Base-by-base conservation (phyloP, 2,113 vertebrate species). In the Cryptotis parvus region DNA sequence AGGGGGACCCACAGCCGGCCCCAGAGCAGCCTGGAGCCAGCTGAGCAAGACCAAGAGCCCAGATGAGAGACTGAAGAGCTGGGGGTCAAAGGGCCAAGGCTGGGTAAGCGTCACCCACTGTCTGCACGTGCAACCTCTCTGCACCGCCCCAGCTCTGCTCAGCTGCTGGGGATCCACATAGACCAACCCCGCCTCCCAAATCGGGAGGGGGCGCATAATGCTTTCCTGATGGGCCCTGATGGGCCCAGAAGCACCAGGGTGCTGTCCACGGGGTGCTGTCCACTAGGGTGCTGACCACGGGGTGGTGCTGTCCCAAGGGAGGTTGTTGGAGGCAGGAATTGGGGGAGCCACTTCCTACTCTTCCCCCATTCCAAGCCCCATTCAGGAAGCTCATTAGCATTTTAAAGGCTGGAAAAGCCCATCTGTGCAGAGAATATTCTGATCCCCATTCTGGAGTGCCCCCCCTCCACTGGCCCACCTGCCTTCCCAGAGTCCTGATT, bases 341-440 rank as follows among this genome's bases (percentile, higher is more conserved):
- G 73, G 37, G 45, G 29, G 61, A n/a, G 61, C 29, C 9, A 6
- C 52, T 39, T 65, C 82, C 91, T 39, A 0, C 70, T 61, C 91
- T 33, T 52, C 58, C 55, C n/a, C 18, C n/a, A 26, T 37, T 52
- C 66, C 27, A 15, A 12, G 3, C 65, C 76, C 91, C 87, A 95
- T 95, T 95, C 95, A 95, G 49, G 55, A 68, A 45, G 79, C 4
- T 69, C 37, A 96, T 96, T 96, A 95, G 92, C 95, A 96, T 96
- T 72, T 87, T 73, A 95, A 95, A 96, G 90, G 92, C 79, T 69
- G 63, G 27, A 69, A 75, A 43, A 87, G 43, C n/a, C 90, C 70
- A 73, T 84, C 95, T 96, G 93, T 90, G 88, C 75, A 1, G 20
- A 79, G 94, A 90, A 75, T 37, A 73, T 39, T 91, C 22, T 49